Evolutionary conservation across 2,113 vertebrate species (phyloP).

Genomic region (Conger conger): DNA sequence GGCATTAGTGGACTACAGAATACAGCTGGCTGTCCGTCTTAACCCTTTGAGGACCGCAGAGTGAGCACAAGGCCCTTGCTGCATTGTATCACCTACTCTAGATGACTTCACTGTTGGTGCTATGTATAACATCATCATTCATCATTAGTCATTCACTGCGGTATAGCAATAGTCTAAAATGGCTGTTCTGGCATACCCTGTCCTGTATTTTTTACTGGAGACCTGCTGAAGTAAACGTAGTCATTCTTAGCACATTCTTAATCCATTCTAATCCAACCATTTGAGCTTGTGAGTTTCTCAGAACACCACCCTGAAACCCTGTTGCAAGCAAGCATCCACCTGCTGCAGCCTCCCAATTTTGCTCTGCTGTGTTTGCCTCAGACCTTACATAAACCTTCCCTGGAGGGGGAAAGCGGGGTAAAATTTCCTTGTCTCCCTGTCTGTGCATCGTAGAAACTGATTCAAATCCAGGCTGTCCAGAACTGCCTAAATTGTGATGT

Average conservation of each 20-base stretch:
- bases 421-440: constrained; percentile 28
- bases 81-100: neutral
- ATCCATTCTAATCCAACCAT: too few relatives aligned
- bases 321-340: neutral
- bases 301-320: neutral
- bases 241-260: too few relatives aligned
- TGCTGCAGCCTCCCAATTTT: neutral
- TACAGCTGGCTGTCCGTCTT: constrained; percentile 5
- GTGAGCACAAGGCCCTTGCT: neutral
- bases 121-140: neutral
- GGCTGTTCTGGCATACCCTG: neutral
- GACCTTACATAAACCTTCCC: constrained; percentile 27
- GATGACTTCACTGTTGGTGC: neutral
- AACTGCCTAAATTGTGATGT: constrained; percentile 18
- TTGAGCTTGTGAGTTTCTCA: too few relatives aligned
- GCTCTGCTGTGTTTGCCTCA: neutral
- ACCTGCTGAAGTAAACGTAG: neutral
- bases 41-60: neutral
- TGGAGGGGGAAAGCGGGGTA: neutral
- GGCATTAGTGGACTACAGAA: constrained; percentile 6
- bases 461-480: constrained; percentile 21
- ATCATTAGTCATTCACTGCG: neutral
- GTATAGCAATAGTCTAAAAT: neutral
- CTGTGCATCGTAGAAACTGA: constrained; percentile 17
- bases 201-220: neutral